phyloP scores from a whole-genome alignment of 2,888 invertebrate genomes.

The Prenolepis imparis region DNA sequence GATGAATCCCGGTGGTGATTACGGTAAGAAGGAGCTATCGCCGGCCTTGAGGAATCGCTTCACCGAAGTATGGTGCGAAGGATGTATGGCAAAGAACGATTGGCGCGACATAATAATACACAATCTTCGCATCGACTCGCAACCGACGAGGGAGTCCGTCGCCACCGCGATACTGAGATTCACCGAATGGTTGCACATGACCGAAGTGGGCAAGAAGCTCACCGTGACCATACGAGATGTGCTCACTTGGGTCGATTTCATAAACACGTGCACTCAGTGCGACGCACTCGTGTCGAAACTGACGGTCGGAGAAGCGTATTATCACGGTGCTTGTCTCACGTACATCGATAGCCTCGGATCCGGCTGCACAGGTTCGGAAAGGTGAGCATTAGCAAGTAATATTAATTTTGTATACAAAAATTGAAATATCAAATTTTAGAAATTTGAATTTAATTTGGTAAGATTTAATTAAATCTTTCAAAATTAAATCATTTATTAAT shows the following conservation, averaged over 20 bases:
- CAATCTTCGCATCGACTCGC: conserved; percentile 89
- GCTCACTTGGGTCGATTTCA: conserved; percentile 96
- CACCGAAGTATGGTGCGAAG: conserved; percentile 99
- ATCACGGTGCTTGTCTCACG: conserved; percentile 96
- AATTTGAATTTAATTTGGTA: neutral
- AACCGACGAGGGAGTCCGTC: conserved; percentile 88
- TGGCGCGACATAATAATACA: conserved; percentile 93
- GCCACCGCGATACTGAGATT: conserved; percentile 93
- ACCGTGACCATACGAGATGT: conserved; percentile 96
- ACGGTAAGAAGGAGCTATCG: conserved; percentile 99
- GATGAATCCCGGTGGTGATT: conserved; percentile 99
- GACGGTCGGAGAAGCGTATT: conserved; percentile 90
- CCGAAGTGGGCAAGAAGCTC: conserved; percentile 92
- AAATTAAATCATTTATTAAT: neutral
- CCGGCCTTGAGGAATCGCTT: conserved; percentile 98
- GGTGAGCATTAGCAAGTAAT: conserved; percentile 77
- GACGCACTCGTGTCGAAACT: conserved; percentile 77
- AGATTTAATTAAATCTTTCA: neutral
- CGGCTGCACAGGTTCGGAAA: conserved; percentile 92
- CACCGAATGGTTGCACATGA: conserved; percentile 91
- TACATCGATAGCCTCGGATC: conserved; percentile 97
- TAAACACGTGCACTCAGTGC: conserved; percentile 89
- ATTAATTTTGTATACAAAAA: neutral
- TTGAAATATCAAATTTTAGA: neutral
- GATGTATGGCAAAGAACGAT: conserved; percentile 91